A percentile compares a stretch with the other conserved stretches of the same genome.
Conservation (phyloP, 2,113 vertebrate genomes). For the Elachura formosa region DNA sequence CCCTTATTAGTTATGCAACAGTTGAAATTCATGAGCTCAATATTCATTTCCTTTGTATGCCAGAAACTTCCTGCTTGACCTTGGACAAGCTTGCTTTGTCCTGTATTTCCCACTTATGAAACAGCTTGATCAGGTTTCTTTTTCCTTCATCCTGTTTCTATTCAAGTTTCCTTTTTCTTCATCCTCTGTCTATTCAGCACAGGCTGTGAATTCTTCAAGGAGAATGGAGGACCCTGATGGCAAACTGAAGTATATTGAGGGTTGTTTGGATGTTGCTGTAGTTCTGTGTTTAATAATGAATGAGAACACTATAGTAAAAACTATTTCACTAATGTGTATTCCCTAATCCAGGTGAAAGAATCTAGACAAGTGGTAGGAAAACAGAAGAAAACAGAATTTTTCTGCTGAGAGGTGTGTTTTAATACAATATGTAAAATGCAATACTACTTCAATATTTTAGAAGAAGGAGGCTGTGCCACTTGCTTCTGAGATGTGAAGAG, state of each 20-base stretch:
- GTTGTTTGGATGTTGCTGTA: neutral
- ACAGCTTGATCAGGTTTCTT: neutral
- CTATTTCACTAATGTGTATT: neutral
- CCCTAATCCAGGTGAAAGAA: neutral
- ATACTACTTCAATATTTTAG: neutral
- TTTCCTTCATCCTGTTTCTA: neutral
- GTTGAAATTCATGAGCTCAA: constrained; percentile 32
- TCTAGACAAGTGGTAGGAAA: neutral
- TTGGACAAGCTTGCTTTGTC: constrained; percentile 3
- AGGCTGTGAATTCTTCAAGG: neutral
- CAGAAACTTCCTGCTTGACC: constrained; percentile 45
- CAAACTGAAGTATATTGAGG: neutral
- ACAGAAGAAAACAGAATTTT: neutral
- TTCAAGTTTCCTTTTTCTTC: neutral
- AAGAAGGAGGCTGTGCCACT: neutral
- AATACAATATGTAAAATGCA: neutral
- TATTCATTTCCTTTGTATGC: constrained; percentile 53
- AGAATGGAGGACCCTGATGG: neutral
- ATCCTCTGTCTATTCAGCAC: neutral
- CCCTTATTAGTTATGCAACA: neutral
- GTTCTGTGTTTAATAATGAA: neutral
- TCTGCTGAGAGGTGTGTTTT: neutral
- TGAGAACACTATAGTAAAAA: neutral
- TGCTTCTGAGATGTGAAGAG: neutral
- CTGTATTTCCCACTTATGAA: constrained; percentile 39